A percentile compares a stretch with the other conserved stretches of the same genome.
Evolutionary conservation across 2,888 invertebrate genomes (phyloP).

Genomic region (Chymomyza procnemis): DNA sequence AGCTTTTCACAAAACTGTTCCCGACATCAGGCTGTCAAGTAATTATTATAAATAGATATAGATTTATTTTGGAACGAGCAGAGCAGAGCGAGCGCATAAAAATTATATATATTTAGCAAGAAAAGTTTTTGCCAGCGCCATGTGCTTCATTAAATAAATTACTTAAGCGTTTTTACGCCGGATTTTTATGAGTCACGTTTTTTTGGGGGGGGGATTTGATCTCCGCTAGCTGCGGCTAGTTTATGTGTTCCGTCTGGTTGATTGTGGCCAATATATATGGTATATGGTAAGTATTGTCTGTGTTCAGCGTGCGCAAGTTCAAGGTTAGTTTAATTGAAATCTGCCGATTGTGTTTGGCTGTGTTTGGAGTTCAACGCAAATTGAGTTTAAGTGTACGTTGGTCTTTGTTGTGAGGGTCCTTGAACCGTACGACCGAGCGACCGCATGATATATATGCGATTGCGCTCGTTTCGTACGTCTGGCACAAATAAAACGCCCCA

Average conservation of each 20-base stretch:
- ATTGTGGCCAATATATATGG: no score
- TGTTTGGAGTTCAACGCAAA: no score
- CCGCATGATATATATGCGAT: no score
- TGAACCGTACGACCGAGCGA: no score
- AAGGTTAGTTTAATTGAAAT: neutral
- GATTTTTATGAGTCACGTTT: constrained; percentile 13
- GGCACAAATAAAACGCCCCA: constrained; percentile 10
- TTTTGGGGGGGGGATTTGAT: neutral
- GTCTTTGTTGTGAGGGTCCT: no score
- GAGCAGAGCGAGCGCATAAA: neutral
- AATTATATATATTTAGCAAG: no score
- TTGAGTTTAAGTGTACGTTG: no score
- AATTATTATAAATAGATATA: constrained; percentile 43
- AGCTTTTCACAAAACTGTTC: constrained; percentile 27
- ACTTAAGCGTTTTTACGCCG: neutral
- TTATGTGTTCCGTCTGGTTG: no score
- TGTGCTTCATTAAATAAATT: constrained; percentile 6
- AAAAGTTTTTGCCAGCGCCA: neutral
- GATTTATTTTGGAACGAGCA: neutral
- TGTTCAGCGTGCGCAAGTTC: neutral
- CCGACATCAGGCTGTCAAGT: constrained; percentile 8
- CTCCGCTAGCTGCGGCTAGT: no score
- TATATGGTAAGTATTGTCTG: no score
- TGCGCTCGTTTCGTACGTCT: neutral
- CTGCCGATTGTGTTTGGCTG: no score